Percentiles rank a stretch among this genome's conserved stretches.
Conservation (phyloP, 2,797 vertebrate species). For the Peromyscus melanophrys region DNA sequence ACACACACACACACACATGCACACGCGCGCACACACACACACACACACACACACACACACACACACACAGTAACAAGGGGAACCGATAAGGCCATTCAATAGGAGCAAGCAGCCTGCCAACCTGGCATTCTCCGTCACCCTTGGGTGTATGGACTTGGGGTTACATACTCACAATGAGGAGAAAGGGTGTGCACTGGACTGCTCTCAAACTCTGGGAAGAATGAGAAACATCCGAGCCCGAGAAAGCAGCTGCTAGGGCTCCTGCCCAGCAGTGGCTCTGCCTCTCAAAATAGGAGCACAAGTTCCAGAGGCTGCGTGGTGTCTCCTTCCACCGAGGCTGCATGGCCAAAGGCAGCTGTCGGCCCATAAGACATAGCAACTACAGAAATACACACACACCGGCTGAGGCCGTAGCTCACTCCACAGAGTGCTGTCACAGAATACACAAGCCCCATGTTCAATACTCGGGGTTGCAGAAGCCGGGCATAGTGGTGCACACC, state of each 20-base stretch:
- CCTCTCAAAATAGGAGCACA: not conserved
- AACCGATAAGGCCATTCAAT: not conserved
- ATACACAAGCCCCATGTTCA: not conserved
- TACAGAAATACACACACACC: not conserved
- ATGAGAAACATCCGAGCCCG: conserved; percentile 56
- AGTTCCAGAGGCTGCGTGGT: conserved; percentile 13
- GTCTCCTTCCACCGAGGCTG: not conserved
- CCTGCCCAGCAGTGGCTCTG: conserved; percentile 21
- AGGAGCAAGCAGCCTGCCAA: not conserved
- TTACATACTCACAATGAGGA: not conserved
- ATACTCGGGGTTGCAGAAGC: not conserved
- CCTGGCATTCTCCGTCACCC: not conserved
- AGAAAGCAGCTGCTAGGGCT: conserved; percentile 34
- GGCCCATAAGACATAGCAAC: not conserved
- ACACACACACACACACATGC: not conserved
- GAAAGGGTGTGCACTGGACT: not conserved
- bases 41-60: not conserved
- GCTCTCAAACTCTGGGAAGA: not conserved
- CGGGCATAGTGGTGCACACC: not conserved
- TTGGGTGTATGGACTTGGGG: not conserved
- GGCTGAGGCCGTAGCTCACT: not conserved
- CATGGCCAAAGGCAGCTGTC: conserved; percentile 38
- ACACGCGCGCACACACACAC: no score
- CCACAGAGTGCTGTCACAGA: not conserved
- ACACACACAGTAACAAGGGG: not conserved